These are phyloP conservation scores for Scotopteryx bipunctaria DNA, from an alignment of 2,888 invertebrate genomes.

Conservation along the genomic window DNA sequence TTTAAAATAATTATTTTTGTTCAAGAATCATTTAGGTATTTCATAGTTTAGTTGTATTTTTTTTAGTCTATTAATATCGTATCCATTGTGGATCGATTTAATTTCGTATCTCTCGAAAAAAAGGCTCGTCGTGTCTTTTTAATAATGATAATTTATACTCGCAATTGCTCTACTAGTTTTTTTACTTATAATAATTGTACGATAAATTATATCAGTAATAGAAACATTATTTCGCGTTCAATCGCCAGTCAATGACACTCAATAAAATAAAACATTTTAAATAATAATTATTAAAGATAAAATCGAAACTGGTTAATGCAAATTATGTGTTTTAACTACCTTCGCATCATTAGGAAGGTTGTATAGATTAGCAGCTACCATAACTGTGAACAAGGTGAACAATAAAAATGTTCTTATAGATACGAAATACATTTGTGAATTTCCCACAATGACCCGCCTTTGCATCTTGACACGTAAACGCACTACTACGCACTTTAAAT, in stretches of 20 bases:
- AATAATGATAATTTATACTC: not conserved
- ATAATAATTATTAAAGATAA: slow-evolving; percentile 14
- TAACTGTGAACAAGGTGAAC: slow-evolving; percentile 20
- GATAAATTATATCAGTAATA: slow-evolving; percentile 13
- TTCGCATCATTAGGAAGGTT: slow-evolving; percentile 30
- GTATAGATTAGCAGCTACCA: slow-evolving; percentile 33
- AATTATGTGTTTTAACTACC: slow-evolving; percentile 22
- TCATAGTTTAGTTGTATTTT: too few species aligned
- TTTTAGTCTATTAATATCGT: too few species aligned
- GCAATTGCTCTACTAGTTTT: too few species aligned
- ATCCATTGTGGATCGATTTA: too few species aligned
- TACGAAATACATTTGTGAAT: slow-evolving; percentile 2
- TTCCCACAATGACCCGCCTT: not conserved
- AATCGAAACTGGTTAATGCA: slow-evolving; percentile 16
- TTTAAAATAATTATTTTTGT: too few species aligned
- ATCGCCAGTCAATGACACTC: slow-evolving; percentile 7
- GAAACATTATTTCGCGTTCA: not conserved
- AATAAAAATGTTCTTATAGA: slow-evolving; percentile 6
- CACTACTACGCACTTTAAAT: not conserved
- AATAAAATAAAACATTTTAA: slow-evolving; percentile 3
- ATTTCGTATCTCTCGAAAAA: too few species aligned
- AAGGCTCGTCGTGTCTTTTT: too few species aligned
- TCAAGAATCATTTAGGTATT: too few species aligned
- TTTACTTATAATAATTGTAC: too few species aligned
- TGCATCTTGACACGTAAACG: not conserved